phyloP scores from a whole-genome alignment of 2,113 vertebrate species.

The Hystrix brachyura region DNA sequence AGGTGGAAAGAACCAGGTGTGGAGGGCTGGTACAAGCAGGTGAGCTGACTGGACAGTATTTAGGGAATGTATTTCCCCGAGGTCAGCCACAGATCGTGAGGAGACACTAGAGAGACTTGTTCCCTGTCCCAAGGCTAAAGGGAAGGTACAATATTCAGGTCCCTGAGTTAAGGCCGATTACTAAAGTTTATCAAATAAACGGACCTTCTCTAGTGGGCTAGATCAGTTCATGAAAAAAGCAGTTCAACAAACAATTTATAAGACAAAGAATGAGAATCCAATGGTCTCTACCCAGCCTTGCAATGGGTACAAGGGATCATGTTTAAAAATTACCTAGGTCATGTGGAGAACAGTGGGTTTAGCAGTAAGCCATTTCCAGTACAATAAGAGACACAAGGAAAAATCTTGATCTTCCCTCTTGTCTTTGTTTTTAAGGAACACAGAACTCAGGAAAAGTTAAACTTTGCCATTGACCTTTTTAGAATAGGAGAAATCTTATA shows the following conservation, averaged over 20 bases:
- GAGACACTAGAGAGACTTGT: neutral
- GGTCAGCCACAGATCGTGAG: neutral
- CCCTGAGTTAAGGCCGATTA: neutral
- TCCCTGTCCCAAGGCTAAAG: neutral
- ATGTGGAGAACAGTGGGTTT: neutral
- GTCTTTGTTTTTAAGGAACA: neutral
- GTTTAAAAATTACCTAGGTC: neutral
- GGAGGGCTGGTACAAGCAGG: too few species aligned
- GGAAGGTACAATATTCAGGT: neutral
- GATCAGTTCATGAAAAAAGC: neutral
- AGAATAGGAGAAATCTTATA: neutral
- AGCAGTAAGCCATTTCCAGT: neutral
- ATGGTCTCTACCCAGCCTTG: neutral
- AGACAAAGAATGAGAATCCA: conserved; percentile 5
- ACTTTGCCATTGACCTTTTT: neutral
- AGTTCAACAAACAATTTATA: neutral
- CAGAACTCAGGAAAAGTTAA: neutral
- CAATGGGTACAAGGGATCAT: neutral
- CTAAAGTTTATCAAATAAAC: neutral
- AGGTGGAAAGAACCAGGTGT: neutral
- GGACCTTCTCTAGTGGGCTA: neutral
- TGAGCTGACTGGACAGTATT: neutral
- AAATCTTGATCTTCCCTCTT: neutral
- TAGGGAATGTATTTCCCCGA: neutral
- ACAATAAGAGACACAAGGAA: neutral